Evolutionary conservation across 2,113 vertebrate species (phyloP).

Genomic region (Toxotes chatareus): DNA sequence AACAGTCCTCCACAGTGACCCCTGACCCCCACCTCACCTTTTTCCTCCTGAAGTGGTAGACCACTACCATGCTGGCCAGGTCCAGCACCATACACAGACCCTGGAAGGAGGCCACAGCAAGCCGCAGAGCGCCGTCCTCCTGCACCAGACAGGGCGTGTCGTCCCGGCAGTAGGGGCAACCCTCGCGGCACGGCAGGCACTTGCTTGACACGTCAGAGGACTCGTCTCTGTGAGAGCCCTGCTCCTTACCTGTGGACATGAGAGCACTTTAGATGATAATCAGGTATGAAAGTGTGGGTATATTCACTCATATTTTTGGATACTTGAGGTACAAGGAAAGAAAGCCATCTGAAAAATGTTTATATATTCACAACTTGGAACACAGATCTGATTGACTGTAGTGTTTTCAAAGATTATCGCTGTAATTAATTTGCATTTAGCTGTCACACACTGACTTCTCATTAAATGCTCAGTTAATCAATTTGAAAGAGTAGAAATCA

Average conservation of each 20-base stretch:
- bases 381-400: conserved; percentile 34
- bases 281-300: neutral
- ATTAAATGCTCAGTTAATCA: conserved; percentile 63
- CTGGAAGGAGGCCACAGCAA: conserved; percentile 94
- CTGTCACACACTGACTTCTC: conserved; percentile 36
- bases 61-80: conserved; percentile 91
- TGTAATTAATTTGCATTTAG: conserved; percentile 52
- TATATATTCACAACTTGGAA: conserved; percentile 2
- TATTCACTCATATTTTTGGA: neutral
- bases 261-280: neutral
- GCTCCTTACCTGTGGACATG: conserved; percentile 84
- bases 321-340: neutral
- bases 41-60: conserved; percentile 95
- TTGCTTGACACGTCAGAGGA: conserved; percentile 84
- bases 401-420: conserved; percentile 39
- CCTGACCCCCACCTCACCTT: conserved; percentile 86
- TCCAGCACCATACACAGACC: conserved; percentile 93
- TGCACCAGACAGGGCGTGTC: conserved; percentile 93
- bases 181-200: conserved; percentile 93
- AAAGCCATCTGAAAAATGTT: neutral
- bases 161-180: conserved; percentile 91
- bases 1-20: neutral
- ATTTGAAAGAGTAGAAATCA: conserved; percentile 49
- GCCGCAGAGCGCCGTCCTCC: conserved; percentile 90
- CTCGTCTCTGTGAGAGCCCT: conserved; percentile 68